A percentile compares a stretch with the other conserved stretches of the same genome.
Evolutionary conservation across 1,140 invertebrate genomes (phyloP).

Genomic region (Pogonognathellus flavescens): DNA sequence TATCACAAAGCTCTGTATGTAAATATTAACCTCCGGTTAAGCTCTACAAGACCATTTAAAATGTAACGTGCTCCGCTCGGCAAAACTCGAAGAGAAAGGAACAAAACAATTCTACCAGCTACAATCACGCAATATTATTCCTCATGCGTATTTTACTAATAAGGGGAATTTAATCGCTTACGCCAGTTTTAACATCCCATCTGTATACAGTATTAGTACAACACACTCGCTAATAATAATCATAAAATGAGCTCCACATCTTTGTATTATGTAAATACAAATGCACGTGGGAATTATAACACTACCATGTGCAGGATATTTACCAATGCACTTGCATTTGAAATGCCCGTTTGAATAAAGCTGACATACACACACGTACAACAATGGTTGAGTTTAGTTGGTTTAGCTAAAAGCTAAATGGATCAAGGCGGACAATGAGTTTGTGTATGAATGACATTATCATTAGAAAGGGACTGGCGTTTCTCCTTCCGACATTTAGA

Average conservation of each 20-base stretch:
- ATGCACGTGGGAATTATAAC: too few species aligned
- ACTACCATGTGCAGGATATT: too few species aligned
- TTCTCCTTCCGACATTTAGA: background rate
- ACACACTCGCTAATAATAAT: too few species aligned
- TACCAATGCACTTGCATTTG: too few species aligned
- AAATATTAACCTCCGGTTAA: background rate
- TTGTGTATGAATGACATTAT: slow-evolving; percentile 41
- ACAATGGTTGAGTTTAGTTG: too few species aligned
- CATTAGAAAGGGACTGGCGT: slow-evolving; percentile 46
- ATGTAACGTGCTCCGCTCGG: background rate
- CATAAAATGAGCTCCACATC: too few species aligned
- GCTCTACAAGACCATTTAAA: background rate
- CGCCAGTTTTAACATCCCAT: too few species aligned
- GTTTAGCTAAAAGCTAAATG: slow-evolving; percentile 35
- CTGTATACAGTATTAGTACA: too few species aligned
- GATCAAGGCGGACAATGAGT: slow-evolving; percentile 20
- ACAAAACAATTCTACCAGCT: background rate
- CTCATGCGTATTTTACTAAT: background rate
- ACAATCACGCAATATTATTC: background rate
- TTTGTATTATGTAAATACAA: too few species aligned
- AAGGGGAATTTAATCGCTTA: background rate
- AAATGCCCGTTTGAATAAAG: too few species aligned
- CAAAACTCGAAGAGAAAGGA: background rate
- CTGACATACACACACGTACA: too few species aligned
- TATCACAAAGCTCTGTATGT: background rate